phyloP scores from a whole-genome alignment of 2,113 vertebrate species.

The Emydocephalus ijimae region DNA sequence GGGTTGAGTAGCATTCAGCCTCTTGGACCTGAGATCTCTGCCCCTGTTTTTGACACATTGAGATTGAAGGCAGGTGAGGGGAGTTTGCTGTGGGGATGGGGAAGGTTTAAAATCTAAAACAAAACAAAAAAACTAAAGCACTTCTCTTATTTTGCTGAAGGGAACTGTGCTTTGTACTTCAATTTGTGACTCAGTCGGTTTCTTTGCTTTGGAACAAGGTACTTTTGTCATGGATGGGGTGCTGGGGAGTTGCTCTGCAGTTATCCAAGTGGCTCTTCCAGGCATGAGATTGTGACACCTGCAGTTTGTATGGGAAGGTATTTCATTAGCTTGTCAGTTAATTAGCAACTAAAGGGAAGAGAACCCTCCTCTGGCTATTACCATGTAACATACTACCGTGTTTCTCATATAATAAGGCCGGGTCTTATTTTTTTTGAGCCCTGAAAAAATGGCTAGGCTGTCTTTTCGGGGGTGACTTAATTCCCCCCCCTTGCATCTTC shows the following conservation, averaged over 20 bases:
- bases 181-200: conserved; percentile 34
- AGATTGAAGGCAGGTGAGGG: background rate
- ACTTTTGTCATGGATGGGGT: background rate
- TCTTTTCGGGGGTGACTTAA: no score
- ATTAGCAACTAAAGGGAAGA: background rate
- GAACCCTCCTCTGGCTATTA: background rate
- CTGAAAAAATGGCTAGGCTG: no score
- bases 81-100: background rate
- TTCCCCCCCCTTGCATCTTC: no score
- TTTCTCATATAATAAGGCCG: no score
- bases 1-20: background rate
- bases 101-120: background rate
- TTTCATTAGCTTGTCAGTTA: background rate
- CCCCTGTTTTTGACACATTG: background rate
- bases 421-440: no score
- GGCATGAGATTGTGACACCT: background rate
- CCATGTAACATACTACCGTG: background rate
- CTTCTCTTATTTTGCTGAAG: conserved; percentile 21
- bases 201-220: conserved; percentile 29
- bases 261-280: background rate
- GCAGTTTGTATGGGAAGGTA: background rate
- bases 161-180: background rate
- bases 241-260: background rate
- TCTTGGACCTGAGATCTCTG: background rate
- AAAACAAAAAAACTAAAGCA: conserved; percentile 25